phyloP scores from a whole-genome alignment of 2,797 vertebrate genomes.

The Zenarchopterus dispar region DNA sequence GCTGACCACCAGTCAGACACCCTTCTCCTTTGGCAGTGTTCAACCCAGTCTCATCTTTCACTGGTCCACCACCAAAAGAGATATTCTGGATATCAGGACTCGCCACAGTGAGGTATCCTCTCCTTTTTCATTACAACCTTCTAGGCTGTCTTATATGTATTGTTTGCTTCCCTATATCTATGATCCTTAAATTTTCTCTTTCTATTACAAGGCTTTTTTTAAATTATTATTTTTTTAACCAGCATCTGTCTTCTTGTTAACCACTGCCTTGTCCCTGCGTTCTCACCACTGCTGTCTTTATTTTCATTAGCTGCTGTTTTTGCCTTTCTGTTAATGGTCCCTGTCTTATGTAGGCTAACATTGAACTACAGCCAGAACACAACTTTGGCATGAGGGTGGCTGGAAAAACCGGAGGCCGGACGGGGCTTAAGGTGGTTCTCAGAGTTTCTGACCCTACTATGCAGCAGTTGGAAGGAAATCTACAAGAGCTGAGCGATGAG shows the following conservation, averaged over 20 bases:
- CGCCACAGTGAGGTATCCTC: conserved; percentile 88
- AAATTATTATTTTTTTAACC: background rate
- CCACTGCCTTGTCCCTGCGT: conserved; percentile 23
- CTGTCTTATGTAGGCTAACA: conserved; percentile 81
- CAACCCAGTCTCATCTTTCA: conserved; percentile 89
- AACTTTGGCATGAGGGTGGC: conserved; percentile 88
- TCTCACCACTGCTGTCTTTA: conserved; percentile 35
- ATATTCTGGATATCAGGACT: conserved; percentile 88
- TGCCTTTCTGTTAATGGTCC: conserved; percentile 35
- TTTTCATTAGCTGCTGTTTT: conserved; percentile 63
- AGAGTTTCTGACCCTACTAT: conserved; percentile 60
- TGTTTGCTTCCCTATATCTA: conserved; percentile 33
- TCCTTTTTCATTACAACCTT: conserved; percentile 22
- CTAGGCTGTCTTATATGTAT: conserved; percentile 27
- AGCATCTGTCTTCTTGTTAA: conserved; percentile 32
- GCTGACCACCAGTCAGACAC: conserved; percentile 90
- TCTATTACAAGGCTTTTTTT: conserved; percentile 44
- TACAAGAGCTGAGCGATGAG: conserved; percentile 80
- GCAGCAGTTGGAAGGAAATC: conserved; percentile 69
- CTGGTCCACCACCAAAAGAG: conserved; percentile 95
- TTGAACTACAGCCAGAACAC: conserved; percentile 86
- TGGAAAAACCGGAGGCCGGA: conserved; percentile 79
- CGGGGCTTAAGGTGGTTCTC: conserved; percentile 83
- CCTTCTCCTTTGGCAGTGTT: conserved; percentile 92
- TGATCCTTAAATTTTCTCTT: conserved; percentile 39